Base-by-base conservation (phyloP, 2,797 vertebrate genomes). In the Mastacembelus armatus region DNA sequence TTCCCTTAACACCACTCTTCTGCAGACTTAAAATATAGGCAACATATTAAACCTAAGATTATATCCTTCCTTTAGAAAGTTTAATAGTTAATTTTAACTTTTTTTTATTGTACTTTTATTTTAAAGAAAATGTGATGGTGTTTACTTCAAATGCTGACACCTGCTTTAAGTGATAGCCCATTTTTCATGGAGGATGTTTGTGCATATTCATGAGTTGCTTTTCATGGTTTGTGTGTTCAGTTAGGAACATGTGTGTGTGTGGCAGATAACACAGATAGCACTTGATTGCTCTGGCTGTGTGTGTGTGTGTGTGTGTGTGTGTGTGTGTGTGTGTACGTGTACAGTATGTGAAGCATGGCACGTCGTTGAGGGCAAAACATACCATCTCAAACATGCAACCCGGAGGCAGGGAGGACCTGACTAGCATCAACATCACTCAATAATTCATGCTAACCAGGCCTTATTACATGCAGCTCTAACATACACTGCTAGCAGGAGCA, bases 361-460 rank as follows among this genome's bases (percentile, higher is more conserved):
- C 24, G 1, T 38, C 22, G 38, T 9, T 27, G 49, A 67, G 54
- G 24, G 44, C 40, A 57, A 19, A 65, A 79, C 66, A 52, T 42
- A 65, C 58, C 58, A 61, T 74, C 56, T 63, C 70, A 0, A 10
- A 67, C 52, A 85, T 63, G 39, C 51, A 66, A 66, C 73, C 77
- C 27, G 22, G 63, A 58, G 77, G 62, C 55, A 30, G 33, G n/a
- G 50, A 65, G 58, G 47, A 74, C 54, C 51, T 16, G 52, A 57
- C 57, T n/a, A 66, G 72, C 71, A 45, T 81, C 78, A 83, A 69
- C 77, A 33, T 2, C 3, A 15, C 38, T 89, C 60, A 86, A 89
- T 85, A 81, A 88, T 89, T 86, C 58, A 87, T 78, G 66, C 55
- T 30, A 61, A 61, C 57, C 62, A n/a, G 52, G 59, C 57, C 64